A percentile compares a stretch with the other conserved stretches of the same genome.
phyloP scores from a whole-genome alignment of 2,888 invertebrate species.

The Xylota segnis region DNA sequence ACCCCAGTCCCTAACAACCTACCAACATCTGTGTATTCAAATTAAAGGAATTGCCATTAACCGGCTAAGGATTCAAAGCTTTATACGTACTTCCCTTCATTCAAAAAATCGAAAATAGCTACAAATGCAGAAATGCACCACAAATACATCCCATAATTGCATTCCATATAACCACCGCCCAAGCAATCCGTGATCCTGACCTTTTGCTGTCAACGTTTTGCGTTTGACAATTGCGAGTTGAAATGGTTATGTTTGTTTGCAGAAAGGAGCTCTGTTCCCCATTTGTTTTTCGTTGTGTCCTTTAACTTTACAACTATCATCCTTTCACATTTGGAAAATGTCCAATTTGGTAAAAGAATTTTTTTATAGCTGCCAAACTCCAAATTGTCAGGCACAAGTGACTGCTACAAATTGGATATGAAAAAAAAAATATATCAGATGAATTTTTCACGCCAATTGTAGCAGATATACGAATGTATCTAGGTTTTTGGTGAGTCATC shows the following conservation, averaged over 20 bases:
- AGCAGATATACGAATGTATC: background rate
- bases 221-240: background rate
- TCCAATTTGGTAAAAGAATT: conserved; percentile 31
- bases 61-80: background rate
- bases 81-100: background rate
- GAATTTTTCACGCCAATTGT: conserved; percentile 5
- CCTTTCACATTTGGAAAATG: conserved; percentile 16
- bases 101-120: background rate
- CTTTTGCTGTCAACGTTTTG: background rate
- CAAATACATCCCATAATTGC: background rate
- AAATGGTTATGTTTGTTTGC: background rate
- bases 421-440: conserved; percentile 19
- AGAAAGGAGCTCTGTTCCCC: background rate
- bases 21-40: background rate
- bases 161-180: background rate
- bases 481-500: background rate
- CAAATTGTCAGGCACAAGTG: conserved; percentile 14
- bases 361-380: conserved; percentile 11
- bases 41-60: background rate
- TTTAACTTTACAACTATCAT: conserved; percentile 5
- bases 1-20: background rate
- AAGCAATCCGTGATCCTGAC: background rate
- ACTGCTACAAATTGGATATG: conserved; percentile 32
- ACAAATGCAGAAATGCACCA: background rate
- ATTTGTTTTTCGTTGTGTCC: too few species aligned